Conservation (phyloP, 2,113 vertebrate species). For the Grallaria varia region DNA sequence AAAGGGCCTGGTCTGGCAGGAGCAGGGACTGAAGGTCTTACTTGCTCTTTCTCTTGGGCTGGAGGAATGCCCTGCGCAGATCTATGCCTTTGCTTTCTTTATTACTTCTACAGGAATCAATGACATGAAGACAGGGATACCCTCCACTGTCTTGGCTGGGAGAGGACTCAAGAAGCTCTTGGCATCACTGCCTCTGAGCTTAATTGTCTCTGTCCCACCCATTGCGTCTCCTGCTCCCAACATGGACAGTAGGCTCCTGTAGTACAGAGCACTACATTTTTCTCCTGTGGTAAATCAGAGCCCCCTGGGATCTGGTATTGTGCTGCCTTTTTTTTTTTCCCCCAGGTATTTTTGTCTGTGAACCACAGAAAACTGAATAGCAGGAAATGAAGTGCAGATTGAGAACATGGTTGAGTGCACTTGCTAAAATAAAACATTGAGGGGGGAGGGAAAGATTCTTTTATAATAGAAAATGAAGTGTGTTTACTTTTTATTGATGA, state of each 20-base stretch:
- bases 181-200: neutral
- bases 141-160: neutral
- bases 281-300: constrained; percentile 51
- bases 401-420: constrained; percentile 68
- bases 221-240: neutral
- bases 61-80: neutral
- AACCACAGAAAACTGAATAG: constrained; percentile 70
- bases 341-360: constrained; percentile 73
- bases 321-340: neutral
- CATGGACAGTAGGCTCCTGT: neutral
- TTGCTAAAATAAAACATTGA: constrained; percentile 70
- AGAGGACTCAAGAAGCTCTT: neutral
- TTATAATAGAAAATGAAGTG: constrained; percentile 63
- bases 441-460: constrained; percentile 6
- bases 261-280: neutral
- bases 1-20: neutral
- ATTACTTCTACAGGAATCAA: neutral
- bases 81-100: neutral
- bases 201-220: neutral
- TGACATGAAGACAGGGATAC: neutral
- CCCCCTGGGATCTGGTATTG: constrained; percentile 59
- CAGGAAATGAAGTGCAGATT: constrained; percentile 72
- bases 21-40: neutral
- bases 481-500: constrained; percentile 67
- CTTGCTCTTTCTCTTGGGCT: neutral